Conservation (phyloP, 2,113 vertebrate species). For the Neomonachus schauinslandi region DNA sequence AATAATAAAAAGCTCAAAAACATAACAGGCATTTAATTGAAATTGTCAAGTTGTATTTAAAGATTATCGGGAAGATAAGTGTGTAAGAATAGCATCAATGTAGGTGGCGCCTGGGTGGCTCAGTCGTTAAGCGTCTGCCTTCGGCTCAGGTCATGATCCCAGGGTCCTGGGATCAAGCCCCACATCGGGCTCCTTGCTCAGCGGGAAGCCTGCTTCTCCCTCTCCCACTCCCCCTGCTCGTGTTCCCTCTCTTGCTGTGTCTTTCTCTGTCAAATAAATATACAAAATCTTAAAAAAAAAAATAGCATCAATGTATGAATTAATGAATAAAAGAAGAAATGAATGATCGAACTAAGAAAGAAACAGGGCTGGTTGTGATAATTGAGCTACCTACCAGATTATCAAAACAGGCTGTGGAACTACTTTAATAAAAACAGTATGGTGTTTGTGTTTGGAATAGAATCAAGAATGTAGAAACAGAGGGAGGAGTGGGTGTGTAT, state of each 20-base stretch:
- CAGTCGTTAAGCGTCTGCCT: no score
- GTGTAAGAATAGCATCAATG: not conserved
- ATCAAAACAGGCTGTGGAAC: not conserved
- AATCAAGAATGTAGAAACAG: not conserved
- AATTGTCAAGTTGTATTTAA: not conserved
- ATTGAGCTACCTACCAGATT: not conserved
- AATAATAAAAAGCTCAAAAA: not conserved
- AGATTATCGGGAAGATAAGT: not conserved
- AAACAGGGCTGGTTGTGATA: not conserved
- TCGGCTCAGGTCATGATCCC: no score
- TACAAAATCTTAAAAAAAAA: no score
- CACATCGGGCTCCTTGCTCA: no score
- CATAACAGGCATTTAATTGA: not conserved
- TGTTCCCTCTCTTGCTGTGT: no score
- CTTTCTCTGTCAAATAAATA: no score
- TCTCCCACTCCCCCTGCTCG: no score
- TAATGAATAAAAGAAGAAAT: not conserved
- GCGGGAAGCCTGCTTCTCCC: no score
- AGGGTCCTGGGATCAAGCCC: no score
- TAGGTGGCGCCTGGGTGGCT: no score
- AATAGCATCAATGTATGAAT: not conserved
- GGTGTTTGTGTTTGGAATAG: not conserved
- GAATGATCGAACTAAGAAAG: not conserved
- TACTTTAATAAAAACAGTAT: not conserved
- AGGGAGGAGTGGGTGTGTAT: not conserved